Base-by-base conservation (phyloP, 1,140 invertebrate genomes). In the Chymomyza costata region DNA sequence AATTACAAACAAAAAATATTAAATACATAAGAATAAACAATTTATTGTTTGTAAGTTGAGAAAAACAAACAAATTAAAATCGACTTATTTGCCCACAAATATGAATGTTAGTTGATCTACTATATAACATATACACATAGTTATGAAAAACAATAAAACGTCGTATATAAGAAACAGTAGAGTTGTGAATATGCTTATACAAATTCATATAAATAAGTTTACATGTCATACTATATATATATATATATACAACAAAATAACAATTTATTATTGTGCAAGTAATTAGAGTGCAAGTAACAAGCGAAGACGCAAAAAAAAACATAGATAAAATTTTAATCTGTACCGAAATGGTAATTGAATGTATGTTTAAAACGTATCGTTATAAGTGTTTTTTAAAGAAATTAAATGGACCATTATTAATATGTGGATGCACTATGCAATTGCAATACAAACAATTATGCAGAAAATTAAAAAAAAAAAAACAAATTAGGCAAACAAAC, bases 151-250 rank as follows among this genome's bases (percentile, higher is more conserved):
- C 25, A 28, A 6, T 28, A 28, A n/a, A n/a, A n/a, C n/a, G n/a
- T n/a, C 31, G 55, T 65, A 76, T 52, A 32, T 54, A 69, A 69
- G 65, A 65, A 76, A 76, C 71, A 66, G 80, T 78, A 78, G 71
- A 80, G 71, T 78, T 78, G 71, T 78, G 71, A 78, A 78, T 80
- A 74, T n/a, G n/a, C n/a, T n/a, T 61, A 64, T 65, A 53, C 65
- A 54, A 69, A 51, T 64, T 69, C 48, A 58, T 46, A 43, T 52
- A 39, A n/a, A n/a, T n/a, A n/a, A n/a, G n/a, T 7, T 31, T 31
- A 31, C n/a, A 31, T 31, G 28, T 31, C 53, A 50, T 30, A 47
- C 6, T 34, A 52, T 34, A 19, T 15, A 50, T 15, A 47, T 14
- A 61, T 43, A 44, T 41, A 59, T 34, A 41, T 34, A 52, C 17